These are phyloP conservation scores for Acleris holmiana DNA, from an alignment of 2,888 invertebrate genomes.

Conservation along the genomic window DNA sequence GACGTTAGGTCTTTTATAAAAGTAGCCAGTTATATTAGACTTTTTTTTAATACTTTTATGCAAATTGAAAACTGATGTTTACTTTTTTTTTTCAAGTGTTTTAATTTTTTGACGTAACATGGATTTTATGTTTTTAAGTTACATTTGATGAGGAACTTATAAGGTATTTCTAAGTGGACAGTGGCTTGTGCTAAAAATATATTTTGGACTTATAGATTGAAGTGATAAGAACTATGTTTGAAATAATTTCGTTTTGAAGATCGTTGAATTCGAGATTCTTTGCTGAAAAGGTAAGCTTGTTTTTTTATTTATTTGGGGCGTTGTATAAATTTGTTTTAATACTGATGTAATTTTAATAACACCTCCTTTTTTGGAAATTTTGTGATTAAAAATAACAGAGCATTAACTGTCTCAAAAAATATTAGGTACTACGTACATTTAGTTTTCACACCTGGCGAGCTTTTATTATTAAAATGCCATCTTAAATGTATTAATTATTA, in stretches of 20 bases:
- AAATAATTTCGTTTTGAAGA: constrained; percentile 20
- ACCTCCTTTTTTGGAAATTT: no score
- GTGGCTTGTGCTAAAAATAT: constrained; percentile 25
- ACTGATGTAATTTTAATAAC: no score
- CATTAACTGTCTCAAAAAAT: no score
- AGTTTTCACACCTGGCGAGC: no score
- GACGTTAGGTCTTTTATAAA: background rate
- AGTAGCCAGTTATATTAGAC: background rate
- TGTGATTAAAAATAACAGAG: no score
- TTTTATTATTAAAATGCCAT: no score
- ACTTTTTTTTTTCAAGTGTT: background rate
- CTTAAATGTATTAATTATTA: no score
- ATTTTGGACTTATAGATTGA: background rate
- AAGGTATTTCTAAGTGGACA: constrained; percentile 22
- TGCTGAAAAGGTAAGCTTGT: constrained; percentile 15
- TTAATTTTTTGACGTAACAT: background rate
- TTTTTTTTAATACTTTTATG: no score
- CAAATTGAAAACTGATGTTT: background rate
- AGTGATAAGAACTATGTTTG: constrained; percentile 30
- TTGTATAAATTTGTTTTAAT: background rate
- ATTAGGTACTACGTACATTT: no score
- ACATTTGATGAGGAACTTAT: background rate
- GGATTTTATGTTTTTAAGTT: no score
- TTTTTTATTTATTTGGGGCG: background rate
- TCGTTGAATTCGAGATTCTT: constrained; percentile 13